These are phyloP conservation scores for Rhinatrema bivittatum DNA, from an alignment of 2,797 vertebrate species.

Conservation along the genomic window DNA sequence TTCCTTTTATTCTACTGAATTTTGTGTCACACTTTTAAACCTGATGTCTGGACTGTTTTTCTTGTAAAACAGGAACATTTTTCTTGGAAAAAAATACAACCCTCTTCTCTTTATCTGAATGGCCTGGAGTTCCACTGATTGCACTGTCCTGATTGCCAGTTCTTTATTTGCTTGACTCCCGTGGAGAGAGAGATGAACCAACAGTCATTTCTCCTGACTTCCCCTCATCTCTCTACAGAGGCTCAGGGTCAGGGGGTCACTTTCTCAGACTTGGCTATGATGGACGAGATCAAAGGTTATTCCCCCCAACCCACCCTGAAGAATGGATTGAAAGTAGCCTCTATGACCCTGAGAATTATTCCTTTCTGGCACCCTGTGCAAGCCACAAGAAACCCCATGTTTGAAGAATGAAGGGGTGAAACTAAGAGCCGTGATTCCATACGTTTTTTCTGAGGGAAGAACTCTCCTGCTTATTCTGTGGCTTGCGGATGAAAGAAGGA, in stretches of 20 bases:
- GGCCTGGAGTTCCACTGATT: slow-evolving; percentile 14
- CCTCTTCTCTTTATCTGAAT: slow-evolving; percentile 22
- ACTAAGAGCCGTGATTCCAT: too few relatives aligned
- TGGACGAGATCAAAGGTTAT: too few relatives aligned
- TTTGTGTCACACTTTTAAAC: slow-evolving; percentile 30
- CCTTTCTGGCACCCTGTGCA: too few relatives aligned
- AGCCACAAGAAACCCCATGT: too few relatives aligned
- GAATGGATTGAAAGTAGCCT: too few relatives aligned
- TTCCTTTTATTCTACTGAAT: slow-evolving; percentile 33
- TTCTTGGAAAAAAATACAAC: slow-evolving; percentile 21
- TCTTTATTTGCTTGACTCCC: slow-evolving; percentile 17
- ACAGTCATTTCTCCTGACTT: slow-evolving; percentile 38
- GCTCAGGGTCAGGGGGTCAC: slow-evolving; percentile 43
- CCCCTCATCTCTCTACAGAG: slow-evolving; percentile 29
- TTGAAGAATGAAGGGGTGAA: too few relatives aligned
- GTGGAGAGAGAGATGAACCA: slow-evolving; percentile 19
- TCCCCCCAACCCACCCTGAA: too few relatives aligned
- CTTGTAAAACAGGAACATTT: too few relatives aligned
- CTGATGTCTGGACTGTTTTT: too few relatives aligned
- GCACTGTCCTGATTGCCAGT: slow-evolving; percentile 4
- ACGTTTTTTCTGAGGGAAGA: too few relatives aligned
- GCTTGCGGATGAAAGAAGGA: slow-evolving; percentile 28
- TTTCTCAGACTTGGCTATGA: slow-evolving; percentile 54
- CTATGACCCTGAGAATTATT: too few relatives aligned
- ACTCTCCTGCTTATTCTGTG: too few relatives aligned